phyloP scores from a whole-genome alignment of 2,113 vertebrate species.

The Podarcis cretensis region DNA sequence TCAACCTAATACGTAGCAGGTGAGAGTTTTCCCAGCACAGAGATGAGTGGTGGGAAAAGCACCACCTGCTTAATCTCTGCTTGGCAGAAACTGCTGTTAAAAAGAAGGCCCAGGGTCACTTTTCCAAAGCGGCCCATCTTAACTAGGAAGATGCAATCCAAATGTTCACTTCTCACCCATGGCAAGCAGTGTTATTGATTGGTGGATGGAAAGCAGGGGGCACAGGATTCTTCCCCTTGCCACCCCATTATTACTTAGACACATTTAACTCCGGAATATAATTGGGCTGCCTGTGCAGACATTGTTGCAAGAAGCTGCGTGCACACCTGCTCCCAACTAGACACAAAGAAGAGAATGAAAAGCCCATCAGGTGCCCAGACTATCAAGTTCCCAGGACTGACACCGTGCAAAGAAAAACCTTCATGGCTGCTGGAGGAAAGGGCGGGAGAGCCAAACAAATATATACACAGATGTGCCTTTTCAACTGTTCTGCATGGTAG shows the following conservation, averaged over 20 bases:
- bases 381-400: neutral
- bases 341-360: neutral
- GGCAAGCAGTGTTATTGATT: neutral
- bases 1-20: neutral
- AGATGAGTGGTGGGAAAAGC: neutral
- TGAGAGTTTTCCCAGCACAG: neutral
- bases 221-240: neutral
- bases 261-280: neutral
- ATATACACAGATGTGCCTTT: neutral
- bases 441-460: neutral
- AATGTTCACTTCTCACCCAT: neutral
- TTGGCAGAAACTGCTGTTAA: neutral
- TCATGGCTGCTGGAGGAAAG: neutral
- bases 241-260: neutral
- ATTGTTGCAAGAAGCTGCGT: neutral
- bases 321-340: neutral
- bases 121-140: neutral
- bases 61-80: neutral
- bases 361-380: neutral
- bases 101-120: neutral
- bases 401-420: neutral
- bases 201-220: accelerated
- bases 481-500: neutral
- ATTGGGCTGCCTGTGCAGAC: neutral
- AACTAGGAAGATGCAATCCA: accelerated